Conservation (phyloP, 2,888 invertebrate genomes). For the Sinhomidia bicolor region DNA sequence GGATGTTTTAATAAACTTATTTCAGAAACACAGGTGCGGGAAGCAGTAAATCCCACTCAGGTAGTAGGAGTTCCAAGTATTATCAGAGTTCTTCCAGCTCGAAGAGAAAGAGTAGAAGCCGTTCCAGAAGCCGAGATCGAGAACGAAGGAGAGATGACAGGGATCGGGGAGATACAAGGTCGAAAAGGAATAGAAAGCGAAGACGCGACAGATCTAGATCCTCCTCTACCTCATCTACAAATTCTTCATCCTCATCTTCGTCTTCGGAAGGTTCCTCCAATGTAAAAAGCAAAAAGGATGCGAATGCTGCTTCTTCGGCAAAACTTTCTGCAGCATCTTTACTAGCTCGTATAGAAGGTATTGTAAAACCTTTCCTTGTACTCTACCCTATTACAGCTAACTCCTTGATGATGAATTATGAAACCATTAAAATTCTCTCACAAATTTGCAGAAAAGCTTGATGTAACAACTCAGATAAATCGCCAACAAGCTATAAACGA, state of each 20-base stretch:
- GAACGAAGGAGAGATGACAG: conserved; percentile 47
- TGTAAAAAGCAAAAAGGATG: background rate
- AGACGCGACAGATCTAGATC: conserved; percentile 54
- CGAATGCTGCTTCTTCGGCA: background rate
- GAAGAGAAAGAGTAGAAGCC: conserved; percentile 34
- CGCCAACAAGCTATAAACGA: conserved; percentile 78
- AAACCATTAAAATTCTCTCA: too few species aligned
- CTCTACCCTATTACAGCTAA: too few species aligned
- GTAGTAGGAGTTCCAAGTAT: conserved; percentile 34
- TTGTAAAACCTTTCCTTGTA: too few species aligned
- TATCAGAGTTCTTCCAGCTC: conserved; percentile 39
- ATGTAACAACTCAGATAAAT: conserved; percentile 75
- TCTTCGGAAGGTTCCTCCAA: conserved; percentile 23
- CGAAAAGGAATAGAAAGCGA: conserved; percentile 47
- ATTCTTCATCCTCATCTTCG: conserved; percentile 47
- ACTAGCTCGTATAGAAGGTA: conserved; percentile 78
- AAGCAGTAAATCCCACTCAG: conserved; percentile 32
- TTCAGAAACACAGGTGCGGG: conserved; percentile 29
- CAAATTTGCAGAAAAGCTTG: conserved; percentile 79
- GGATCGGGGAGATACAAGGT: conserved; percentile 28
- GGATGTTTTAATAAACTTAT: background rate
- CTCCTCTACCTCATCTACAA: conserved; percentile 69
- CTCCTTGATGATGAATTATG: too few species aligned
- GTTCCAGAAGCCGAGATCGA: conserved; percentile 68
- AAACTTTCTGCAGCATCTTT: conserved; percentile 64